These are phyloP conservation scores for crab-eating macaque (Macaca fascicularis) DNA, from an alignment of 2,113 vertebrate genomes.

Conservation along the genomic window DNA sequence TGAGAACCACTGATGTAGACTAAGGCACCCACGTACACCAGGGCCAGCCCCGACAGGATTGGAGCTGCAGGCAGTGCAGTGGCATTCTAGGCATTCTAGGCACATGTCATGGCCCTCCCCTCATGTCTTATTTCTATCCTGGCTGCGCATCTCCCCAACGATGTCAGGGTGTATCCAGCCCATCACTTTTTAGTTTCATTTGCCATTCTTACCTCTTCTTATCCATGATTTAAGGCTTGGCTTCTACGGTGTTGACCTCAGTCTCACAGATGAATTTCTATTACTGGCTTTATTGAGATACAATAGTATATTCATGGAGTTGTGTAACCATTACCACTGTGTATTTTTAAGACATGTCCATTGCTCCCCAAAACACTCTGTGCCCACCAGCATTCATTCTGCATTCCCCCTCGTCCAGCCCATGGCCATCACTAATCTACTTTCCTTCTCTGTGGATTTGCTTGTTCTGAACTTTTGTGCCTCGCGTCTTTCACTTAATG, in stretches of 20 bases:
- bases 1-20: too few relatives aligned
- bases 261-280: neutral
- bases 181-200: neutral
- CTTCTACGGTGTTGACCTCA: neutral
- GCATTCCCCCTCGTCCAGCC: too few relatives aligned
- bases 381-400: too few relatives aligned
- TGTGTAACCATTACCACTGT: neutral
- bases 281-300: neutral
- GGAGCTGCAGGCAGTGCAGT: rapidly evolving
- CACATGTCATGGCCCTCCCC: rapidly evolving
- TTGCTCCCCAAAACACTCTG: neutral
- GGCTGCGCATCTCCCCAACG: neutral
- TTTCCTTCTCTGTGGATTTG: neutral
- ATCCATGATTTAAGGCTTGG: neutral
- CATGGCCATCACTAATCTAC: neutral
- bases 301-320: neutral
- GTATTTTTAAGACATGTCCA: neutral
- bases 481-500: neutral
- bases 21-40: rapidly evolving
- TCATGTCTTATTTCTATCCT: rapidly evolving
- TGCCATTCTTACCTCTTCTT: too few relatives aligned
- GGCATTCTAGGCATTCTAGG: neutral
- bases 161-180: rapidly evolving
- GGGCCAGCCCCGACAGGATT: too few relatives aligned
- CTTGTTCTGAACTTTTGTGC: neutral